Percentiles rank a stretch among this genome's conserved stretches.
Evolutionary conservation across 1,140 invertebrate genomes (phyloP).

Genomic region (Maniola jurtina): DNA sequence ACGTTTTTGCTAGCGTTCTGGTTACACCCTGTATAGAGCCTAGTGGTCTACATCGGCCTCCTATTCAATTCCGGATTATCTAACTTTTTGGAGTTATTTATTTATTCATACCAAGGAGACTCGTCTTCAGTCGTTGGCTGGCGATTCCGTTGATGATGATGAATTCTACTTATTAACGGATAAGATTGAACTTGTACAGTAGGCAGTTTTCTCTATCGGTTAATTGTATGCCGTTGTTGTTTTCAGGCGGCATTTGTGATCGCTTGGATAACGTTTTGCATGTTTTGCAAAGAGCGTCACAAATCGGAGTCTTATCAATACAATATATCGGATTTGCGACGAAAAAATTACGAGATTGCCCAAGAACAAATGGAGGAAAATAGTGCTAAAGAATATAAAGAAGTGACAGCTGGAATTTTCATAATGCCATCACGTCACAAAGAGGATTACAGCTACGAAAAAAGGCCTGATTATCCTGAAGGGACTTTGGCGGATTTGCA

Average conservation of each 20-base stretch:
- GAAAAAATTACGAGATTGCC: conserved; percentile 46
- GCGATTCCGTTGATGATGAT: no score
- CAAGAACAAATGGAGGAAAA: conserved; percentile 42
- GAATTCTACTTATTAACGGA: no score
- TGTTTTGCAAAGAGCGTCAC: conserved; percentile 66
- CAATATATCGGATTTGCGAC: conserved; percentile 57
- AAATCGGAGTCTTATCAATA: conserved; percentile 62
- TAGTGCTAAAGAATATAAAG: conserved; percentile 32
- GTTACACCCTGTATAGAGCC: no score
- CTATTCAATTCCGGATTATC: no score
- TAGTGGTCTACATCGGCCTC: not conserved
- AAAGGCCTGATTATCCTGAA: conserved; percentile 68
- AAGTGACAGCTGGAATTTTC: conserved; percentile 54
- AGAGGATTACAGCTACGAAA: conserved; percentile 50
- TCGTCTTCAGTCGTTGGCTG: no score
- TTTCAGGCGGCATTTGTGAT: conserved; percentile 58
- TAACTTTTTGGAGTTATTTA: no score
- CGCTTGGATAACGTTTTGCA: conserved; percentile 64
- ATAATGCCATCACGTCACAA: conserved; percentile 56
- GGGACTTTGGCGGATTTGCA: conserved; percentile 43
- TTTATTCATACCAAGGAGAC: no score
- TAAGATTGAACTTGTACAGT: no score
- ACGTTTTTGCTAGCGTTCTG: no score
- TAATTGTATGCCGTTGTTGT: conserved; percentile 22
- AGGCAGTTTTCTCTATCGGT: not conserved